Evolutionary conservation across 2,113 vertebrate genomes (phyloP).

Genomic region (Vombatus ursinus): DNA sequence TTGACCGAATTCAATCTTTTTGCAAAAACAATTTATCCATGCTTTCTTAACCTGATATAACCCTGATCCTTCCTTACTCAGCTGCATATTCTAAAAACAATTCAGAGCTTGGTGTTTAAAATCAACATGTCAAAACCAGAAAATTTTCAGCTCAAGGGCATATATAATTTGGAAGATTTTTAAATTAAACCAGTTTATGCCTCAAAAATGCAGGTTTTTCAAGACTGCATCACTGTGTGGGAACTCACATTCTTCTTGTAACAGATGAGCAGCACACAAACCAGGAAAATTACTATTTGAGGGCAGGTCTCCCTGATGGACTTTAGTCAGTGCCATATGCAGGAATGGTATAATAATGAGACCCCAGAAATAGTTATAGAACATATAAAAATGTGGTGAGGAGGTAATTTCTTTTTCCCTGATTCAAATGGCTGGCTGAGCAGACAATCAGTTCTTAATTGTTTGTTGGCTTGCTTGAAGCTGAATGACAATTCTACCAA

Average conservation of each 20-base stretch:
- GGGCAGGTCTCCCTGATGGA: accelerated
- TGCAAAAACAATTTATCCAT: not conserved
- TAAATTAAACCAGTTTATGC: not conserved
- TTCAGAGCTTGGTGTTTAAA: accelerated
- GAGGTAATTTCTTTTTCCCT: not conserved
- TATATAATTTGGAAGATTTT: not conserved
- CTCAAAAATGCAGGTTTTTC: not conserved
- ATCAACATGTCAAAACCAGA: not conserved
- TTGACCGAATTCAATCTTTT: not conserved
- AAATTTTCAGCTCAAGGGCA: not conserved
- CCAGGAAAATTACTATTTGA: not conserved
- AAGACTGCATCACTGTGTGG: not conserved
- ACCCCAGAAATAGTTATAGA: accelerated
- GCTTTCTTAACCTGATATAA: accelerated
- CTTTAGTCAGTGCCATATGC: not conserved
- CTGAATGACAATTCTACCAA: not conserved
- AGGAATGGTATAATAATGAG: not conserved
- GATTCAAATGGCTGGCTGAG: not conserved
- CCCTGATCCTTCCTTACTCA: not conserved
- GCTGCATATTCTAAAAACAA: too few relatives aligned
- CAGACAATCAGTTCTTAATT: not conserved
- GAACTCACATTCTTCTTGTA: not conserved
- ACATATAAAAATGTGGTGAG: not conserved
- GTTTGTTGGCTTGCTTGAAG: not conserved
- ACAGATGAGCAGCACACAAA: accelerated